These are phyloP conservation scores for Hyles euphorbiae DNA, from an alignment of 1,140 invertebrate genomes.

Conservation along the genomic window DNA sequence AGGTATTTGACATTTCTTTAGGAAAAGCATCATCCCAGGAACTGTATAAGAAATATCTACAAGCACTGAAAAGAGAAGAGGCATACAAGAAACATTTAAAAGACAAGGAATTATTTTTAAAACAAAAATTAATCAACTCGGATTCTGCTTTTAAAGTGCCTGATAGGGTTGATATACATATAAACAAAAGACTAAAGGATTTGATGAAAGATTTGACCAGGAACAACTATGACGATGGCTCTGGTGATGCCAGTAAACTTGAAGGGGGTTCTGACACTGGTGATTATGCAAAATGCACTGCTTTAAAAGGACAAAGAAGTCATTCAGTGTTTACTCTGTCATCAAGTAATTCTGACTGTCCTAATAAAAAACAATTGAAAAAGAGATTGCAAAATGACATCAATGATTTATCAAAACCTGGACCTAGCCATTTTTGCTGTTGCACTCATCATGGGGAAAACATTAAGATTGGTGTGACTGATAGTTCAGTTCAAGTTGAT, in stretches of 20 bases:
- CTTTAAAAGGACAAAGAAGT: constrained; percentile 44
- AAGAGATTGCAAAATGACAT: constrained; percentile 33
- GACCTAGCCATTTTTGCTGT: constrained; percentile 39
- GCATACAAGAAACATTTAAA: constrained; percentile 55
- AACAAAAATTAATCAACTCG: constrained; percentile 53
- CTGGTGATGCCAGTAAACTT: constrained; percentile 61
- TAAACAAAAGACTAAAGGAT: constrained; percentile 46
- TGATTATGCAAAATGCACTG: constrained; percentile 25
- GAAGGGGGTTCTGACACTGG: constrained; percentile 40
- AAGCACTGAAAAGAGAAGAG: constrained; percentile 58
- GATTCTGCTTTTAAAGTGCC: constrained; percentile 38
- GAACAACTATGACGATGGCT: constrained; percentile 65
- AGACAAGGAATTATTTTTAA: constrained; percentile 57
- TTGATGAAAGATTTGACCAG: constrained; percentile 58
- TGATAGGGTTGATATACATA: constrained; percentile 25
- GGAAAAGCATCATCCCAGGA: constrained; percentile 61
- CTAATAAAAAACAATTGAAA: constrained; percentile 33
- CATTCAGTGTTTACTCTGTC: constrained; percentile 67
- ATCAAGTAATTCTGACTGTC: constrained; percentile 44
- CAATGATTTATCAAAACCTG: constrained; percentile 24
- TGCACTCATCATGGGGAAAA: constrained; percentile 33
- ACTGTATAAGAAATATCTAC: constrained; percentile 63
- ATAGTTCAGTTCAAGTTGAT: constrained; percentile 59
- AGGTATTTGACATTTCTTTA: constrained; percentile 34
- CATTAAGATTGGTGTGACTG: constrained; percentile 34